Evolutionary conservation across 2,888 invertebrate species (phyloP), one percentile per base, ranked within the genome.

Genomic region (Eurytoma californica): DNA sequence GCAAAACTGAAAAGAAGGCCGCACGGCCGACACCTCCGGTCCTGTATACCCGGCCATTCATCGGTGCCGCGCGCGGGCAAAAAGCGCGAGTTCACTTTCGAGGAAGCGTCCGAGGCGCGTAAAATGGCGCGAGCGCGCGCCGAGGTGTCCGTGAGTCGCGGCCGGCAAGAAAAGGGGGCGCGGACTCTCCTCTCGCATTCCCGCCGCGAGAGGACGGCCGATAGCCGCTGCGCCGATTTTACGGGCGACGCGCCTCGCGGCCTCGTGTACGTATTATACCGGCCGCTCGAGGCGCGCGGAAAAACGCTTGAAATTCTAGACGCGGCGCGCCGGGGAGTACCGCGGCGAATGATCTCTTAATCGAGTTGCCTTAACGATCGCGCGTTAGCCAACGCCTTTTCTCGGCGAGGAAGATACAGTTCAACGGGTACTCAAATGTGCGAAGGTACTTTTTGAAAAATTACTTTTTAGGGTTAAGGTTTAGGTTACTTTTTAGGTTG

Each of bases 51-150:
- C 5, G 7, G 30, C 30, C 30, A 30, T 30, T 30, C 30, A 20
- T 57, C 20, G 20, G 18, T 55, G n/a, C 12, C 18, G 57, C 57
- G 12, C 20, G n/a, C 4, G 18, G 4, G 47, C 61, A 69, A 76
- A 65, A 69, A 69, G 55, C 57, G 20, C 68, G 55, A 49, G 53
- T 67, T 77, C 60, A 39, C 72, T 77, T 72, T 77, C 77, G 53
- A 57, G 65, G 77, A 72, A 77, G 60, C 24, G 61, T 4, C 24
- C 13, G 55, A 14, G 24, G 5, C 7, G 61, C 47, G 18, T 16
- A 61, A 69, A 63, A 53, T 28, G 28, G 39, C 53, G 53, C 47
- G 63, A n/a, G 67, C 58, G 74, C 60, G 51, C 49, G 49, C 14
- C 69, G 47, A 63, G 39, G 63, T 63, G 61, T 76, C 47, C 53